phyloP scores from a whole-genome alignment of 2,113 vertebrate genomes.

The Petromus typicus region DNA sequence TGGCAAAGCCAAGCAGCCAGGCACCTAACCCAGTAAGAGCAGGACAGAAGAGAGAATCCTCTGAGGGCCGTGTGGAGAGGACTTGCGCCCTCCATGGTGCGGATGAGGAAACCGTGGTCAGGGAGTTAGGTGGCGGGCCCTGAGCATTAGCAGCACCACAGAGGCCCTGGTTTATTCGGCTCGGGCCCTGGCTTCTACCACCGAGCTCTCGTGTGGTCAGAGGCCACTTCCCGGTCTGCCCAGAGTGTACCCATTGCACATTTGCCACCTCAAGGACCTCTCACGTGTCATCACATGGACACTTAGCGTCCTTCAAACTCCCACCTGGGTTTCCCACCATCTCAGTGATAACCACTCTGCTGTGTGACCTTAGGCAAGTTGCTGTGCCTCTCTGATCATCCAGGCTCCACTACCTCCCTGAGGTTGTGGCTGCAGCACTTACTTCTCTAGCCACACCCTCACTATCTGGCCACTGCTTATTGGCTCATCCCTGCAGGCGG shows the following conservation, averaged over 20 bases:
- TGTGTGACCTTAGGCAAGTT: neutral
- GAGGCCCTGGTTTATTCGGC: neutral
- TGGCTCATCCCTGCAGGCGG: neutral
- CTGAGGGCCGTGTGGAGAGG: neutral
- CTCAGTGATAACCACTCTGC: neutral
- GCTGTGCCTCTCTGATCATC: slow-evolving; percentile 10
- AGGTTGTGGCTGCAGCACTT: neutral
- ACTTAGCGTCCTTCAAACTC: neutral
- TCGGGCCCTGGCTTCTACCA: neutral
- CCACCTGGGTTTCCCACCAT: neutral
- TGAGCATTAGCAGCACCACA: neutral
- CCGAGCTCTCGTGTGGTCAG: neutral
- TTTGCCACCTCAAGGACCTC: neutral
- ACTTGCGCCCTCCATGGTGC: neutral
- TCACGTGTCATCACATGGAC: neutral
- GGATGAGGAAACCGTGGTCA: neutral
- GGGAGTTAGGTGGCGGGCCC: neutral
- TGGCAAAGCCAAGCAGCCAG: neutral
- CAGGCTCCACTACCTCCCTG: neutral
- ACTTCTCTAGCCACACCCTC: accelerated
- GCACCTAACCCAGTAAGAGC: neutral
- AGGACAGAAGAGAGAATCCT: neutral
- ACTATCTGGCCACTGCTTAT: accelerated
- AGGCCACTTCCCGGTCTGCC: neutral
- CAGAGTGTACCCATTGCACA: accelerated